Percentiles rank a stretch among this genome's conserved stretches.
These are phyloP conservation scores for Saccostrea cuccullata DNA, from an alignment of 1,140 invertebrate genomes.

Conservation along the genomic window DNA sequence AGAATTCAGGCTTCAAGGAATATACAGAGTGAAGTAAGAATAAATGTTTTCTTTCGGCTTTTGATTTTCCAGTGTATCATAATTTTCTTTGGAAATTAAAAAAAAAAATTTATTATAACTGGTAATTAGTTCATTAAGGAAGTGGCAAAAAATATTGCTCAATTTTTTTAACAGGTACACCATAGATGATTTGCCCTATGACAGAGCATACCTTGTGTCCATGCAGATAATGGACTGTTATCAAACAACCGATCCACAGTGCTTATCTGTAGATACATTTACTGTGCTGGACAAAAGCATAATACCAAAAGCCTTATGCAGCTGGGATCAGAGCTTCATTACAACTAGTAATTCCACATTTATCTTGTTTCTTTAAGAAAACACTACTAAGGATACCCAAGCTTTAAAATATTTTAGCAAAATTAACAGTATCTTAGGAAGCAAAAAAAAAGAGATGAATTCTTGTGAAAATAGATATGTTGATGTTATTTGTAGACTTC, in stretches of 20 bases:
- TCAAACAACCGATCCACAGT: conserved; percentile 40
- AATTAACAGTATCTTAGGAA: too few species aligned
- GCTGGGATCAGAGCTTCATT: conserved; percentile 38
- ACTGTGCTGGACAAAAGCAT: conserved; percentile 41
- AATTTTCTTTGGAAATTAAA: not conserved
- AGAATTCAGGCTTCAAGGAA: conserved; percentile 27
- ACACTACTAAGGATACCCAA: not conserved
- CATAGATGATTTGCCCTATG: conserved; percentile 24
- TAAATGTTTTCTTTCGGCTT: too few species aligned
- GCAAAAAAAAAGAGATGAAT: too few species aligned
- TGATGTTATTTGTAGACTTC: conserved; percentile 3
- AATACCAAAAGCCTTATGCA: conserved; percentile 42
- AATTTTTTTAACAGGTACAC: not conserved
- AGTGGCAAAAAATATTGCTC: not conserved
- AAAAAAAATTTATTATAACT: too few species aligned
- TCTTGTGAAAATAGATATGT: not conserved
- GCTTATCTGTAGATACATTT: not conserved
- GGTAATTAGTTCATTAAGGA: not conserved
- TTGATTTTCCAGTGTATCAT: too few species aligned
- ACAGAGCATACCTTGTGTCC: conserved; percentile 47
- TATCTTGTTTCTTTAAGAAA: not conserved
- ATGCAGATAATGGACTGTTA: conserved; percentile 52
- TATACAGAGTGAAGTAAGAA: conserved; percentile 29
- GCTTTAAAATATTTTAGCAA: not conserved
- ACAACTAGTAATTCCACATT: conserved; percentile 17